Conservation (phyloP, 2,113 vertebrate species). For the Podarcis muralis region DNA sequence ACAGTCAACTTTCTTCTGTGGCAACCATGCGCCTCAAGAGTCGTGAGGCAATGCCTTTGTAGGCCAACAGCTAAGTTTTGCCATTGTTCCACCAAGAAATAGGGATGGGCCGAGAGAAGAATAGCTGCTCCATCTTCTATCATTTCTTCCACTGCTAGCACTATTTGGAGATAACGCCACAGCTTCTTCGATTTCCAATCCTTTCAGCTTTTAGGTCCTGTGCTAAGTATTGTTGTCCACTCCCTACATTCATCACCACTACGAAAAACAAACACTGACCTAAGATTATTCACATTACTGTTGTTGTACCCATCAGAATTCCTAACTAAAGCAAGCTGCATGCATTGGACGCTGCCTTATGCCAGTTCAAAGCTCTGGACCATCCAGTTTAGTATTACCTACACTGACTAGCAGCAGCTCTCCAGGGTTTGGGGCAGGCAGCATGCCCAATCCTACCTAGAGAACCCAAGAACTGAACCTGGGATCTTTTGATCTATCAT, state of each 20-base stretch:
- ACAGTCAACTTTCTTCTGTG: background rate
- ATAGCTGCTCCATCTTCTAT: background rate
- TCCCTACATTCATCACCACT: background rate
- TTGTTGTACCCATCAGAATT: slow-evolving; percentile 21
- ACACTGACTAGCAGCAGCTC: no score
- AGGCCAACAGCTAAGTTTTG: no score
- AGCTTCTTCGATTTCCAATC: background rate
- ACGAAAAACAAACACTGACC: background rate
- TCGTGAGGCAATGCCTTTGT: background rate
- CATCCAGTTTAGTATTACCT: no score
- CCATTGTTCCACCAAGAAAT: background rate
- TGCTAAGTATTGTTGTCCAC: slow-evolving; percentile 8
- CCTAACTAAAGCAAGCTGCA: slow-evolving; percentile 30
- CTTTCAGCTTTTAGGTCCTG: background rate
- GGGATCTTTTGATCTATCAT: no score
- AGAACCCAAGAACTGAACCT: no score
- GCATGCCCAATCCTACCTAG: no score
- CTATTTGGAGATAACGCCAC: background rate
- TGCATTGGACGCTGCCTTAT: background rate
- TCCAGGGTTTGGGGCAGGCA: no score
- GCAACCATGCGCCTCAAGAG: background rate
- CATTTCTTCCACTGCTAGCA: background rate
- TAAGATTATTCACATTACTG: slow-evolving; percentile 11
- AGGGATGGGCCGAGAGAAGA: background rate
- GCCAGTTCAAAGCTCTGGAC: no score